These are phyloP conservation scores for Pseudococcus jackbeardsleyi DNA, from an alignment of 2,888 invertebrate genomes.

Conservation along the genomic window DNA sequence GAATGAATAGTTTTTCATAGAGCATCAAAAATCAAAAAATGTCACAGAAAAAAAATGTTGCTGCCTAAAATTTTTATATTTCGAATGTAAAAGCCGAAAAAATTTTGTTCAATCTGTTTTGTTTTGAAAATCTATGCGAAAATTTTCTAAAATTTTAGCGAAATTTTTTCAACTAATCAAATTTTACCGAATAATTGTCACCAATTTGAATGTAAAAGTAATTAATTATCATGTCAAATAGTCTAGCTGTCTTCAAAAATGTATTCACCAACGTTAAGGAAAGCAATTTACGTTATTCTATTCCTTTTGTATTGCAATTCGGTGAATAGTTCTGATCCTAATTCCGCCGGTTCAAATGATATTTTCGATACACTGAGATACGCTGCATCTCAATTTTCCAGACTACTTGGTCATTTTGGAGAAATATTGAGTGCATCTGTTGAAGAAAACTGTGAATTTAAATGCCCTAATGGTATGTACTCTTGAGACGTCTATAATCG, in stretches of 20 bases:
- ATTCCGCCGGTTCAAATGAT: neutral
- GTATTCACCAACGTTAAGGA: neutral
- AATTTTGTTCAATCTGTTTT: neutral
- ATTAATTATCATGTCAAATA: neutral
- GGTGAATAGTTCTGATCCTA: neutral
- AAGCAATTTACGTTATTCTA: neutral
- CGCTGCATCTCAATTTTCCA: neutral
- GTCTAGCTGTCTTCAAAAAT: neutral
- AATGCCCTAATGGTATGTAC: conserved; percentile 43
- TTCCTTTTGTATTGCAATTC: neutral
- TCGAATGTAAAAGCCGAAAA: neutral
- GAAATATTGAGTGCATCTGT: conserved; percentile 1
- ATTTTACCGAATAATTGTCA: neutral
- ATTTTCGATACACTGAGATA: neutral
- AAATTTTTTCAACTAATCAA: neutral
- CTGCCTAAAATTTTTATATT: neutral
- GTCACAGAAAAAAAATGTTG: neutral
- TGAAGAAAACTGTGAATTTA: conserved; percentile 57
- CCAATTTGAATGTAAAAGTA: neutral
- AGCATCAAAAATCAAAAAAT: neutral
- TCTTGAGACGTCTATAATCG: neutral
- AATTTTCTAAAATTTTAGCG: neutral
- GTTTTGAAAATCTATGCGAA: neutral
- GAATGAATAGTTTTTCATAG: conserved; percentile 1
- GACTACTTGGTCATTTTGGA: neutral